A percentile compares a stretch with the other conserved stretches of the same genome.
Evolutionary conservation across 2,797 vertebrate species (phyloP).

Genomic region (Antrozous pallidus): DNA sequence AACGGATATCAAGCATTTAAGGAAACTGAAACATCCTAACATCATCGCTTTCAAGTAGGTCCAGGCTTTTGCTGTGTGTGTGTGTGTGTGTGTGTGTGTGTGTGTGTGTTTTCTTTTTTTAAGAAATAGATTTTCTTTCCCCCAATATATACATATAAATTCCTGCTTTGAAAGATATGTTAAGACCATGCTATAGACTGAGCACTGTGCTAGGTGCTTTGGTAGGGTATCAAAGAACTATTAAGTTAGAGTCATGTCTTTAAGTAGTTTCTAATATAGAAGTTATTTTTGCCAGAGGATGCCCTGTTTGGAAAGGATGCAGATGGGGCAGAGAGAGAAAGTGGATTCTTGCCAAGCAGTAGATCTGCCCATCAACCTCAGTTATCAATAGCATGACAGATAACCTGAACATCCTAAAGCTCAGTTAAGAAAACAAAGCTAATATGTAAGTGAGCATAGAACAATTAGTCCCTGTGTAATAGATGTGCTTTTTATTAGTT

Average conservation of each 20-base stretch:
- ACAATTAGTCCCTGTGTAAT: not conserved
- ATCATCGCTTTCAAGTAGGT: conserved; percentile 98
- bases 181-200: not conserved
- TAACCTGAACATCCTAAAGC: not conserved
- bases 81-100: not conserved
- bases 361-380: not conserved
- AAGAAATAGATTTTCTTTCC: conserved; percentile 43
- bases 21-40: conserved; percentile 98
- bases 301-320: not conserved
- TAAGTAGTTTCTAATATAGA: not conserved
- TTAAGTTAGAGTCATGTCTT: not conserved
- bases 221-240: not conserved
- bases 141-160: not conserved
- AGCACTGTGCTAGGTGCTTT: not conserved
- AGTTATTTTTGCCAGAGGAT: not conserved
- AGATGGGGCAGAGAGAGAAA: not conserved
- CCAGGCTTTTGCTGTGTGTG: not conserved
- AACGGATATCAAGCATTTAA: conserved; percentile 97
- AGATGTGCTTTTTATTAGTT: not conserved
- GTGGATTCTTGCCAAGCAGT: not conserved
- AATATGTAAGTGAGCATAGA: not conserved
- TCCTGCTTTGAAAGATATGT: conserved; percentile 16
- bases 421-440: conserved; percentile 1
- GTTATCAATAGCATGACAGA: not conserved
- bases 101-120: not conserved